Percentiles rank a stretch among this genome's conserved stretches.
phyloP scores from a whole-genome alignment of 2,113 vertebrate species.

The Syrmaticus mikado region DNA sequence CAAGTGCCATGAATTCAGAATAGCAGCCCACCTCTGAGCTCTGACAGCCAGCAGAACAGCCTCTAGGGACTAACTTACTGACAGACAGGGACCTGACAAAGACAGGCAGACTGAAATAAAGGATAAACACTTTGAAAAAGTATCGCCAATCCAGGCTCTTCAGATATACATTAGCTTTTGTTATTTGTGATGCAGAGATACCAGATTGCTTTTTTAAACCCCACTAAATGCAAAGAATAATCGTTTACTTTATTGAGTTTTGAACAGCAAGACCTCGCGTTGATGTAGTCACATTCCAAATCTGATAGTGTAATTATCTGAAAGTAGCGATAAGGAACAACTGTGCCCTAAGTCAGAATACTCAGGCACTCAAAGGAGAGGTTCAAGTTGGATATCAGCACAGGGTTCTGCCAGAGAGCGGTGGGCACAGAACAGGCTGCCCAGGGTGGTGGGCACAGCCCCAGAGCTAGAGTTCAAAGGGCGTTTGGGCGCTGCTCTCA shows the following conservation, averaged over 20 bases:
- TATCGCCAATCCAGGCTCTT: neutral
- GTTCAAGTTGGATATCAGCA: too few relatives aligned
- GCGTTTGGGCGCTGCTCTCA: too few relatives aligned
- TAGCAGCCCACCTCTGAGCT: neutral
- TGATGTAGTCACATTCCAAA: slow-evolving; percentile 98
- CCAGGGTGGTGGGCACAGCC: too few relatives aligned
- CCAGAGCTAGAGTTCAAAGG: too few relatives aligned
- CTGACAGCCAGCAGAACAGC: neutral
- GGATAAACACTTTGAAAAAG: neutral
- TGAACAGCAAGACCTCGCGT: slow-evolving; percentile 95
- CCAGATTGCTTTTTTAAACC: neutral
- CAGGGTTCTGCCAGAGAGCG: too few relatives aligned
- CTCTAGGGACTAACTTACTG: neutral
- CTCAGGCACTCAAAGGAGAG: neutral
- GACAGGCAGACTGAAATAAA: neutral
- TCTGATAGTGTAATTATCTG: slow-evolving; percentile 98
- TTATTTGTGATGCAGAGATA: neutral
- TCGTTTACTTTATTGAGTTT: slow-evolving; percentile 95
- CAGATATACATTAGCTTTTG: neutral
- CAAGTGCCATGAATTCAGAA: neutral
- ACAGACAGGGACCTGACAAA: neutral
- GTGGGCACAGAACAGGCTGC: too few relatives aligned
- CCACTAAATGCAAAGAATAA: neutral
- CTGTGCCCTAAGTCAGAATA: neutral
- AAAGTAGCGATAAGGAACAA: slow-evolving; percentile 79